Conservation (phyloP, 2,113 vertebrate species). For the Odocoileus virginianus region DNA sequence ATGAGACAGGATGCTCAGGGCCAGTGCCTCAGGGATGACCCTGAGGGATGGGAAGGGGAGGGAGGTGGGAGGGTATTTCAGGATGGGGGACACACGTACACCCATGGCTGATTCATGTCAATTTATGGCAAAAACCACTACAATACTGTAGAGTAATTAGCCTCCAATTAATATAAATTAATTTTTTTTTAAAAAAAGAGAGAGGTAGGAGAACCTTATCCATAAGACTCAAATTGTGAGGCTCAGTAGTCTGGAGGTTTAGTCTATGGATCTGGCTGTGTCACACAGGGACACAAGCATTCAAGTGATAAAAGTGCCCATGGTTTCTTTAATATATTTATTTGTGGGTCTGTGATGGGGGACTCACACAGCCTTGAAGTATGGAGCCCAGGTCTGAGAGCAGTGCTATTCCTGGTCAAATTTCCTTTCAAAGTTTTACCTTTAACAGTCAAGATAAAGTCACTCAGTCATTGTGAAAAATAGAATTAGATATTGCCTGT, state of each 20-base stretch:
- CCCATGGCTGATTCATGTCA: neutral
- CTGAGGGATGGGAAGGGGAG: neutral
- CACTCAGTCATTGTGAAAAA: conserved; percentile 21
- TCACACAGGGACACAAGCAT: neutral
- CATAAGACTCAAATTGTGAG: neutral
- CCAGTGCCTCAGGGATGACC: neutral
- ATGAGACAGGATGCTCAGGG: neutral
- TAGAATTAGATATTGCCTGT: conserved; percentile 3
- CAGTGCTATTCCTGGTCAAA: neutral
- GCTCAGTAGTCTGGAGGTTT: neutral
- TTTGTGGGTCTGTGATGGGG: neutral
- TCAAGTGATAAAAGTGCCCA: neutral
- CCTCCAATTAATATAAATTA: neutral
- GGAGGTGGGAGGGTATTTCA: neutral
- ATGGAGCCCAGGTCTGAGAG: neutral
- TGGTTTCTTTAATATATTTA: neutral
- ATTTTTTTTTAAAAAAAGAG: neutral
- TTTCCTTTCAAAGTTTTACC: neutral
- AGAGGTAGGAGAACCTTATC: neutral
- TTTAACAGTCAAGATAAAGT: neutral
- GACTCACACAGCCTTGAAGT: neutral
- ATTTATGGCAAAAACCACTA: neutral
- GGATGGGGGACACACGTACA: neutral
- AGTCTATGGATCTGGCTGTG: neutral
- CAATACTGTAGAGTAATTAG: neutral